Percentiles rank a stretch among this genome's conserved stretches.
These are phyloP conservation scores for Sinhomidia bicolor DNA, from an alignment of 2,888 invertebrate genomes.

Conservation along the genomic window DNA sequence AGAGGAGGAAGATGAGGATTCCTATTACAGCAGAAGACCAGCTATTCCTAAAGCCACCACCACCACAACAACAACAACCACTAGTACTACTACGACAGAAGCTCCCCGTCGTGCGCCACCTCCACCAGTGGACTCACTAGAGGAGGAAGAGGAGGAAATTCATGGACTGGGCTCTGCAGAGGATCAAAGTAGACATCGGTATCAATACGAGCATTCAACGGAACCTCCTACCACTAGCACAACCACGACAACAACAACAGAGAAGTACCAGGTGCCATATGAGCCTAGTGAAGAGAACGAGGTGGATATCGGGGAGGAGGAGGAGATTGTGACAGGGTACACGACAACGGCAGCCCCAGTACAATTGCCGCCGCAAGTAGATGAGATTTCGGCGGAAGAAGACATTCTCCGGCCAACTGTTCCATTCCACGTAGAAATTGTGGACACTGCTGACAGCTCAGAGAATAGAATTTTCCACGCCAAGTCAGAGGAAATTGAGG, in stretches of 20 bases:
- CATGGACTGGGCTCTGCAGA: constrained; percentile 21
- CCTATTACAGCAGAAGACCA: constrained; percentile 26
- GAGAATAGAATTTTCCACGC: constrained; percentile 65
- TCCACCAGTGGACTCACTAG: constrained; percentile 10
- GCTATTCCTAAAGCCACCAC: constrained; percentile 32
- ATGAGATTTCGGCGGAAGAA: neutral
- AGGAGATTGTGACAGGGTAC: constrained; percentile 41
- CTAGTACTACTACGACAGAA: constrained; percentile 28
- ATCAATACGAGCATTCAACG: constrained; percentile 16
- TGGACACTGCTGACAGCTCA: constrained; percentile 57
- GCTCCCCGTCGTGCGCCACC: neutral
- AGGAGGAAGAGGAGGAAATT: constrained; percentile 54
- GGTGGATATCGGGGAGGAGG: constrained; percentile 46
- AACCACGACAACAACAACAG: constrained; percentile 30
- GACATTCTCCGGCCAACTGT: constrained; percentile 7
- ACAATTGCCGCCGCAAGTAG: neutral
- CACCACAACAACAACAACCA: constrained; percentile 32
- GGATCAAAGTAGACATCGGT: constrained; percentile 24
- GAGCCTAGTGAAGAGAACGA: constrained; percentile 59
- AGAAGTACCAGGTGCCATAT: constrained; percentile 19
- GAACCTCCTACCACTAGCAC: neutral
- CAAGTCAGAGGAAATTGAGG: constrained; percentile 39
- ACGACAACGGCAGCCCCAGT: constrained; percentile 54
- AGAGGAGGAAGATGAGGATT: constrained; percentile 52
- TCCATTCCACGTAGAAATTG: constrained; percentile 55